Evolutionary conservation across 2,888 invertebrate genomes (phyloP), one percentile per base, ranked within the genome.

Genomic region (Clitarchus hookeri): DNA sequence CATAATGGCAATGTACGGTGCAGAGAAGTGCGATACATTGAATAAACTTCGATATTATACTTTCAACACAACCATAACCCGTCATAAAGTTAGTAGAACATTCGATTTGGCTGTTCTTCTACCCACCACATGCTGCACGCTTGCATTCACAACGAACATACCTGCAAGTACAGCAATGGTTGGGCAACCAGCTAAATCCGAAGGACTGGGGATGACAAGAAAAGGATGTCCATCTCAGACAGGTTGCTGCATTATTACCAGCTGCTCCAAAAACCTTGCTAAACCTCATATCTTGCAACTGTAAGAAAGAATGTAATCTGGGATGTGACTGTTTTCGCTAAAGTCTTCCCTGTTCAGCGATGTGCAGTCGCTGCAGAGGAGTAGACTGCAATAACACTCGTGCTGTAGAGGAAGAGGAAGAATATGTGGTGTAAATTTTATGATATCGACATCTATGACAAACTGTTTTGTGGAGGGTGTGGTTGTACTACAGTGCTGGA

Each of bases 1-100:
- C 27, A n/a, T 79, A 79, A 79, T 79, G 25, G 79, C n/a, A 79
- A 79, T 79, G 79, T n/a, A 79, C n/a, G n/a, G n/a, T 79, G 25
- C 79, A 79, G 79, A 79, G 79, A 79, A 79, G 25, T 79, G 79
- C 79, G 23, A 19, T 6, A 16, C 23, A 26, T 6, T 79, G 79
- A 11, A 79, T n/a, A 79, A 79, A n/a, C 4, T 79, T 79, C 27
- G 79, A 79, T 79, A 79, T 16, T 79, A 79, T 79, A 12, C n/a
- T 3, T 79, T 79, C 79, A n/a, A 79, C 79, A 79, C 12, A 79
- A 19, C 25, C 79, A 79, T 23, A 26, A 4, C 79, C 4, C 0
- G 25, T 79, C n/a, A 79, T 0, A 79, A n/a, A 79, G 25, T 79
- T 79, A n/a, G 79, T n/a, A 79, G n/a, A 0, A 16, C 23, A 79